Conservation (phyloP, 2,113 vertebrate species). For the Fulmarus glacialis region DNA sequence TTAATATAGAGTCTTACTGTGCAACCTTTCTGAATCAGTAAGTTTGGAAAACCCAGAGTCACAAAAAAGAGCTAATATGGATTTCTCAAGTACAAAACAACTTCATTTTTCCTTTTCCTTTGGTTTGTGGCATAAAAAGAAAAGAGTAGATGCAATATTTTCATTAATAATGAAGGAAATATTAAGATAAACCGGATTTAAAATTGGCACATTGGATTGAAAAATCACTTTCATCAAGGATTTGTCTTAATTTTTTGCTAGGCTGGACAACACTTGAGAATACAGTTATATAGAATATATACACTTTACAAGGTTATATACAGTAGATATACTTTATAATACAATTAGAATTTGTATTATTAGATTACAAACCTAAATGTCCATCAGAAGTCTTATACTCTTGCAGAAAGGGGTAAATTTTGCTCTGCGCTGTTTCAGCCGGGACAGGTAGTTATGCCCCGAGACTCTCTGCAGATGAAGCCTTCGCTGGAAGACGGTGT, state of each 20-base stretch:
- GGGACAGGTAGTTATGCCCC: accelerated
- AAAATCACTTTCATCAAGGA: background rate
- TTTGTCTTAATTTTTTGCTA: background rate
- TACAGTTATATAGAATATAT: background rate
- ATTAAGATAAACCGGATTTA: background rate
- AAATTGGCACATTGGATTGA: background rate
- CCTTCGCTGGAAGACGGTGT: accelerated
- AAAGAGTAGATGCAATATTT: background rate
- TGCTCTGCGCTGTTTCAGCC: background rate
- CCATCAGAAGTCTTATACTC: accelerated
- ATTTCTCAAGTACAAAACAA: background rate
- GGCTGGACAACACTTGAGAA: background rate
- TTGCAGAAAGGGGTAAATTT: background rate
- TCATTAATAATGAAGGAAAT: background rate
- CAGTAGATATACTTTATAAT: background rate
- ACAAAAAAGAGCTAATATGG: background rate
- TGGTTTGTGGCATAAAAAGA: background rate
- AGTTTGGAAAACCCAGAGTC: background rate
- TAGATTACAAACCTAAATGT: background rate
- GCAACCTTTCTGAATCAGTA: background rate
- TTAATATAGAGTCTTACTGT: background rate
- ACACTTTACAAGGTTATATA: background rate
- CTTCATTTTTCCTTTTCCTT: background rate
- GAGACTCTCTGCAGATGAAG: background rate
- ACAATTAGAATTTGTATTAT: too few species aligned